Evolutionary conservation across 23 tunicate genomes (phyloP), one percentile per base, ranked within the genome.

Genomic region (Halocynthia aurantium): DNA sequence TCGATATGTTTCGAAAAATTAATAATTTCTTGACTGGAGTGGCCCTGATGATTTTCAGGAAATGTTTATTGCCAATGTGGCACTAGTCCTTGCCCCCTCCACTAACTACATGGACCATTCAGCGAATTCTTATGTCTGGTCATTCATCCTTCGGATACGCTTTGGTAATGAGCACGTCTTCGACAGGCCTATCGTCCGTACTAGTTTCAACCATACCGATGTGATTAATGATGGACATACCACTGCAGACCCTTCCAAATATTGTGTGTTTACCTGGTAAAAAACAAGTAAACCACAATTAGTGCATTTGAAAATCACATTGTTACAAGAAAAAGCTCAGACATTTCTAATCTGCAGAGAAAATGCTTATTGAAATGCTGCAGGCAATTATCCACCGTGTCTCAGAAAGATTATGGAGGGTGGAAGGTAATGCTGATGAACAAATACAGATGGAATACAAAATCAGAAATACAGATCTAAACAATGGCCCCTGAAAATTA

Each of bases 201-300:
- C 60, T 67, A 8, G 90, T 83, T 76, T 89, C 96, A 17, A 90
- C 99, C 86, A 82, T 73, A 58, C 99, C 99, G 2, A 96, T 69
- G 80, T 95, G 85, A 31, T 75, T 72, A 7, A 96, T 83, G 52
- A 85, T 67, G 60, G 88, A 82, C 88, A 96, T 73, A 7, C 99
- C 99, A 74, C 80, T 82, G 57, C 80, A 75, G 10, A 96, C 86
- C 9, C 99, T 81, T 54, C 99, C 99, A 80, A 96, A 96, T 55
- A 96, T 90, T 18, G 97, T 67, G 82, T 96, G 99, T 61, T 80
- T 84, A 10, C 96, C 96, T 90, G 31, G 44, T 31, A 31, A 31
- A 4, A 67, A 67, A n/a, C 12, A 67, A 11, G 22, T 67, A 15
- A 19, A 67, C 12, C 22, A 67, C 22, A 67, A 15, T 15, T 15